These are phyloP conservation scores for Sarcoramphus papa DNA, from an alignment of 2,797 vertebrate genomes.

Conservation along the genomic window DNA sequence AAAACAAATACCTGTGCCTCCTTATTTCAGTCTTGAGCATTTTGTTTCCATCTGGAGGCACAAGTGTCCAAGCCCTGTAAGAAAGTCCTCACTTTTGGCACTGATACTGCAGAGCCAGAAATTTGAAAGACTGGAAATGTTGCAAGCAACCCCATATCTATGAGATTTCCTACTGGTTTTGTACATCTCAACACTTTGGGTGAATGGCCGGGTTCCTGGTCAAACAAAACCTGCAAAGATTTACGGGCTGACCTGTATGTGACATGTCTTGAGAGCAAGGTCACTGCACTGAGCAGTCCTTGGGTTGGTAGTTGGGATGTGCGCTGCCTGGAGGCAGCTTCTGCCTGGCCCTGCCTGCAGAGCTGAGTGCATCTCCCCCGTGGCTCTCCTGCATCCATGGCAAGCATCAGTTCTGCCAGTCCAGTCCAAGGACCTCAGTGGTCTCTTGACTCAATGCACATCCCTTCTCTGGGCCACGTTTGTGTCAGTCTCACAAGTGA, in stretches of 20 bases:
- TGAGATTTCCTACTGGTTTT: not conserved
- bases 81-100: not conserved
- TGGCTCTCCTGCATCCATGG: not conserved
- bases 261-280: not conserved
- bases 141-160: fast-evolving
- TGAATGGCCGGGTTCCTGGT: not conserved
- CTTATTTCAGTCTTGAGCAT: not conserved
- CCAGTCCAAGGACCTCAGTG: not conserved
- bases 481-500: not conserved
- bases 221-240: not conserved
- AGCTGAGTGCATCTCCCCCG: not conserved
- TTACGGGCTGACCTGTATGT: not conserved
- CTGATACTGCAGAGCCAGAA: not conserved
- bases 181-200: not conserved
- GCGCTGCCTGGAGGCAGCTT: not conserved
- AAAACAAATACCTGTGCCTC: not conserved
- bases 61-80: not conserved
- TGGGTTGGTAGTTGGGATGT: not conserved
- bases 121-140: not conserved
- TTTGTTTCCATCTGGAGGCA: not conserved
- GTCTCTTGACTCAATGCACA: not conserved
- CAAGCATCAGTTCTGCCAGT: not conserved
- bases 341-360: not conserved
- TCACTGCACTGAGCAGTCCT: not conserved
- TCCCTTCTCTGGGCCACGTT: not conserved